Evolutionary conservation across 53 echinoderm and acorn worm species (phyloP), one percentile per base, ranked within the genome.

Genomic region (Astropecten irregularis): DNA sequence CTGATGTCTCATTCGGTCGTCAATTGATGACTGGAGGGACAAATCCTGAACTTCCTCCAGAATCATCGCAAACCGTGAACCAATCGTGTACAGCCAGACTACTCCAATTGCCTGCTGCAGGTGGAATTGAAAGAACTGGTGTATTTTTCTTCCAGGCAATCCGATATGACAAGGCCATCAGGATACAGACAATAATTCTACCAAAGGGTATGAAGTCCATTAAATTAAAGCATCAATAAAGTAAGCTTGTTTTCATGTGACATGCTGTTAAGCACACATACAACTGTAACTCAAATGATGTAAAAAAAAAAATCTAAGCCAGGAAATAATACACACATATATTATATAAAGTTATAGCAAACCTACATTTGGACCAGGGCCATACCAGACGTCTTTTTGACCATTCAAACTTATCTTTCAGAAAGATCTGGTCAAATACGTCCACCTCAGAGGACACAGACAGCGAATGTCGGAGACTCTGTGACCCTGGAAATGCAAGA

Each of bases 1-100:
- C 74, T 10, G 26, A 39, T 38, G 74, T 74, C 3, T 55, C 37
- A 32, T 74, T 74, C 28, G 74, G 74, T 15, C 56, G 74, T 9
- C 55, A 74, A 49, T 55, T 74, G 56, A 25, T 25, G 25, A 74
- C 74, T 21, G 74, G 74, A 10, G 74, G 57, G 22, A 26, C 0
- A 9, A 5, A 37, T 18, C 16, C 31, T 59, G 76, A 28, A 59
- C 44, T 58, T 30, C 59, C 76, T 16, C 0, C 27, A 16, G 40
- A 23, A 19, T 59, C 76, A 25, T 10, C 18, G 4, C 36, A 59
- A 21, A 59, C 13, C 36, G 60, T 36, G 9, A 33, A 76, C 13
- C 29, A 0, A 39, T 76, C 40, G 4, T 57, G 76, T 7, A 26
- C 57, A 7, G 39, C 59, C 7, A 59, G 59, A 57, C 18, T 10